phyloP scores from a whole-genome alignment of 2,113 vertebrate genomes.

The Plectropomus leopardus region DNA sequence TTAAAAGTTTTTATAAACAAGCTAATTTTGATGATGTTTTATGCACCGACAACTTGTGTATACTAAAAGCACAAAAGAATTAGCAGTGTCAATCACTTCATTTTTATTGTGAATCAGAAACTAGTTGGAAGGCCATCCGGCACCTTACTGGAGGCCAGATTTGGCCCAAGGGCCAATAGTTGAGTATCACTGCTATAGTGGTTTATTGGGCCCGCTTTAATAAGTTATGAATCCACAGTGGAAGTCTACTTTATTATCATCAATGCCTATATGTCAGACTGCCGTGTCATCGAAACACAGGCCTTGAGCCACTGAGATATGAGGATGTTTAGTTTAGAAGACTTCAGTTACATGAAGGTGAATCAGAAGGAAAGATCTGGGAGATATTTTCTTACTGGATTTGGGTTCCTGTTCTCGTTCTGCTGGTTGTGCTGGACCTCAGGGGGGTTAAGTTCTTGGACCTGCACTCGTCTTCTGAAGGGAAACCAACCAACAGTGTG shows the following conservation, averaged over 20 bases:
- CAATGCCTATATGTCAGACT: not conserved
- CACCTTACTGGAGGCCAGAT: too few relatives aligned
- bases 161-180: too few relatives aligned
- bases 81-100: too few relatives aligned
- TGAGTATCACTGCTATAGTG: too few relatives aligned
- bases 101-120: too few relatives aligned
- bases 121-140: too few relatives aligned
- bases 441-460: constrained; percentile 78
- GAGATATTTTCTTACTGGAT: constrained; percentile 76
- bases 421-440: constrained; percentile 75
- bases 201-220: too few relatives aligned
- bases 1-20: too few relatives aligned
- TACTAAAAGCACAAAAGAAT: too few relatives aligned
- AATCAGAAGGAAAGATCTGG: fast-evolving
- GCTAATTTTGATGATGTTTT: too few relatives aligned
- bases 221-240: not conserved
- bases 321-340: not conserved
- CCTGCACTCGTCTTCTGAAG: constrained; percentile 83
- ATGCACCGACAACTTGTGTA: too few relatives aligned
- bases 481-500: constrained; percentile 93
- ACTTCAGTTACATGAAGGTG: not conserved
- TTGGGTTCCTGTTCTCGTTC: constrained; percentile 81
- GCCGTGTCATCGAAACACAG: not conserved
- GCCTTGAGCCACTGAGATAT: not conserved
- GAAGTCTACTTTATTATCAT: not conserved